phyloP scores from a whole-genome alignment of 1,140 invertebrate genomes.

The Brachystomella parvula region DNA sequence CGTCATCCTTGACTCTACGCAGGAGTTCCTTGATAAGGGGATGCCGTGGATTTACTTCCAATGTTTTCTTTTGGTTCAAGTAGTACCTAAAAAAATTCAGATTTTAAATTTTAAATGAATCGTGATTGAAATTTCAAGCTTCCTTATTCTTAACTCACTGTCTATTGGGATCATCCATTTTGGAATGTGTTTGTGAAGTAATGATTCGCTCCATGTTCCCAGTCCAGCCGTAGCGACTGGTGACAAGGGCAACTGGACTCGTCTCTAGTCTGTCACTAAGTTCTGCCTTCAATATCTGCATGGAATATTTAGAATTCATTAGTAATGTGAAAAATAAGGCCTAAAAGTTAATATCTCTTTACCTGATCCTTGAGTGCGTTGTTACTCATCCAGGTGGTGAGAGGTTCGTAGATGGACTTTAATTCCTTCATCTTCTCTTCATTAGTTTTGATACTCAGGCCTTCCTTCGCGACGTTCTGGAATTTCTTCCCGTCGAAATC shows the following conservation, averaged over 20 bases:
- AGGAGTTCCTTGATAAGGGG: constrained; percentile 88
- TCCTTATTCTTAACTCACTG: constrained; percentile 43
- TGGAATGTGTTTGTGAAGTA: constrained; percentile 59
- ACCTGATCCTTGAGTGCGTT: constrained; percentile 76
- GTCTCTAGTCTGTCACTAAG: constrained; percentile 54
- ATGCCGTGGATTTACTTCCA: constrained; percentile 97
- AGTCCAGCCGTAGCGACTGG: constrained; percentile 59
- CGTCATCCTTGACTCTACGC: constrained; percentile 67
- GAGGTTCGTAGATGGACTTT: constrained; percentile 75
- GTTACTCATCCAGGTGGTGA: constrained; percentile 85
- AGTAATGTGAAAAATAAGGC: neutral
- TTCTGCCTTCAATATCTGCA: constrained; percentile 54
- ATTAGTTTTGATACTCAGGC: constrained; percentile 75
- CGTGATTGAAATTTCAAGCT: neutral
- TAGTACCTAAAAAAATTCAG: constrained; percentile 60
- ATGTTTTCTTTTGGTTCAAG: constrained; percentile 89
- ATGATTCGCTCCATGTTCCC: constrained; percentile 66
- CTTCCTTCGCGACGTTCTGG: constrained; percentile 99
- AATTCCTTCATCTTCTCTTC: constrained; percentile 70
- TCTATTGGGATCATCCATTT: constrained; percentile 53
- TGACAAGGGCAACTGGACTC: constrained; percentile 60
- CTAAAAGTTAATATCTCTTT: neutral
- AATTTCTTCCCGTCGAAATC: constrained; percentile 99
- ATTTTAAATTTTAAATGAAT: constrained; percentile 10
- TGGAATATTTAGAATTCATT: constrained; percentile 23